phyloP scores from a whole-genome alignment of 2,888 invertebrate species.

The Chrysolina haemoptera region DNA sequence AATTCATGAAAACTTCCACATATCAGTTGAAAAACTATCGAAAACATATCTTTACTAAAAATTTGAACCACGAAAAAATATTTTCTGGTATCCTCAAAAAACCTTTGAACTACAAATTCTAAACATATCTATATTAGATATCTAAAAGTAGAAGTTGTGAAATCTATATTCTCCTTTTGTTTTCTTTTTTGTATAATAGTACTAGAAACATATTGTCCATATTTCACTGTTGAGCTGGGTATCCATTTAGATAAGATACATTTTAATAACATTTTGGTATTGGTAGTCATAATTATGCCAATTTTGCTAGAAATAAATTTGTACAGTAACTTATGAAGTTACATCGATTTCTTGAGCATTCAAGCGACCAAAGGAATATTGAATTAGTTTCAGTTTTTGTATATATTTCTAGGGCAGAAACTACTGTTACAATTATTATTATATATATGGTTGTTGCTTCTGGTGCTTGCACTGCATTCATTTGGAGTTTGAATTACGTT shows the following conservation, averaged over 20 bases:
- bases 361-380: background rate
- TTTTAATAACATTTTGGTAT: background rate
- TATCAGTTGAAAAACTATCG: too few relatives aligned
- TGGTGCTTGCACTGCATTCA: background rate
- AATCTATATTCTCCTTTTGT: background rate
- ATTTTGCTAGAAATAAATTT: conserved; percentile 1
- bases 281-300: background rate
- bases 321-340: background rate
- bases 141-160: background rate
- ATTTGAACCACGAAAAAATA: too few relatives aligned
- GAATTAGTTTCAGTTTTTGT: background rate
- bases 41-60: too few relatives aligned
- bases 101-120: too few relatives aligned
- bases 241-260: background rate
- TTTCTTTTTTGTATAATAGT: background rate
- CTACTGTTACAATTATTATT: background rate
- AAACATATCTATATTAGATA: background rate
- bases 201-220: background rate
- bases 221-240: background rate
- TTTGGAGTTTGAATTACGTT: background rate
- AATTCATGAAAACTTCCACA: too few relatives aligned
- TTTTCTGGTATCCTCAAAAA: too few relatives aligned
- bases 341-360: conserved; percentile 1
- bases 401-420: background rate
- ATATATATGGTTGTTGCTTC: background rate